phyloP scores from a whole-genome alignment of 1,140 invertebrate species.

The Anastrepha ludens region DNA sequence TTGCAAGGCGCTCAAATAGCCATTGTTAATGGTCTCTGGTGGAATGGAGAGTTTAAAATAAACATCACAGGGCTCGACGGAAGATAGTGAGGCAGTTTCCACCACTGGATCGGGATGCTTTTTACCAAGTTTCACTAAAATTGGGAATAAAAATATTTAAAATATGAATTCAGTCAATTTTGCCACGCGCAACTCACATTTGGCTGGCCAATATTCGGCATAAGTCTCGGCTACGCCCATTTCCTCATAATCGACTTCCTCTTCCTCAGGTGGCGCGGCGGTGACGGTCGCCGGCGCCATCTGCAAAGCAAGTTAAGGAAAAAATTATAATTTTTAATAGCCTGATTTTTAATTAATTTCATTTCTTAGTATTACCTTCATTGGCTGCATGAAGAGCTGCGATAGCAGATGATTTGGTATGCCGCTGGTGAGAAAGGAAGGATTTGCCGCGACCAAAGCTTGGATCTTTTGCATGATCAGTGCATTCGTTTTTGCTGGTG shows the following conservation, averaged over 20 bases:
- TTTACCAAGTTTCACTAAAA: slow-evolving; percentile 91
- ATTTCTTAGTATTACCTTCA: slow-evolving; percentile 57
- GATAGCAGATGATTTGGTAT: slow-evolving; percentile 72
- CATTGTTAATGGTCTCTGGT: slow-evolving; percentile 87
- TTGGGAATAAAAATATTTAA: slow-evolving; percentile 60
- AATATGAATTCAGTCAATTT: slow-evolving; percentile 7
- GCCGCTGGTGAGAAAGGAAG: slow-evolving; percentile 71
- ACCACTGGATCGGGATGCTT: slow-evolving; percentile 99
- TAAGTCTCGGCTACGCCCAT: slow-evolving; percentile 98
- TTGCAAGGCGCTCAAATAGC: slow-evolving; percentile 95
- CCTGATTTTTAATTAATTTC: neutral
- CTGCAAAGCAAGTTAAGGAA: slow-evolving; percentile 12
- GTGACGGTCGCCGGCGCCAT: slow-evolving; percentile 39
- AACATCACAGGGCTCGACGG: slow-evolving; percentile 96
- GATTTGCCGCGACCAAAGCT: slow-evolving; percentile 69
- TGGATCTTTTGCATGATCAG: slow-evolving; percentile 72
- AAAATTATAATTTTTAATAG: slow-evolving; percentile 65
- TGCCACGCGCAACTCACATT: slow-evolving; percentile 79
- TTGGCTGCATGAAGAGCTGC: slow-evolving; percentile 74
- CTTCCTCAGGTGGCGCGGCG: slow-evolving; percentile 79
- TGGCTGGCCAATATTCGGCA: slow-evolving; percentile 97
- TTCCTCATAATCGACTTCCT: slow-evolving; percentile 96
- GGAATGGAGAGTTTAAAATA: slow-evolving; percentile 92
- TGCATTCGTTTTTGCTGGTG: slow-evolving; percentile 67
- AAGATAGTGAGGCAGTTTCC: slow-evolving; percentile 97